Evolutionary conservation across 2,888 invertebrate species (phyloP).

Genomic region (Vandiemenella viatica): DNA sequence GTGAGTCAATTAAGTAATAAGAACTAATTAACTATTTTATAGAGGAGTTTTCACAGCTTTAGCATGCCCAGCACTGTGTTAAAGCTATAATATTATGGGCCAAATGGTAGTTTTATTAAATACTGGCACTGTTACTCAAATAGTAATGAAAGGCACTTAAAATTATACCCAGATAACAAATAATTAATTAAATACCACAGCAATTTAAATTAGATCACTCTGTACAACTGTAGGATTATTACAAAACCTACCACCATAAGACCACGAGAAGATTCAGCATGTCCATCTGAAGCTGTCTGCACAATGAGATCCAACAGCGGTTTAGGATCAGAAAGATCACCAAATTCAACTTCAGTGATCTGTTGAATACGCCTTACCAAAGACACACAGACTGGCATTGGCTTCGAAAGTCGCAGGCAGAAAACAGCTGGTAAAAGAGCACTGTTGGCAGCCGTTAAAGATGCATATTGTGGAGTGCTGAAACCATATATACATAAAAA

Average conservation of each 20-base stretch:
- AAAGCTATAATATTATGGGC: no score
- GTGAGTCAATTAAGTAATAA: no score
- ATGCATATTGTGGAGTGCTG: conserved; percentile 64
- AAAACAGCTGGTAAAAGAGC: conserved; percentile 83
- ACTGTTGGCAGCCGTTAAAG: conserved; percentile 69
- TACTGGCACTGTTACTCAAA: no score
- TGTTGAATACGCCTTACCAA: conserved; percentile 53
- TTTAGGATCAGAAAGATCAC: conserved; percentile 36
- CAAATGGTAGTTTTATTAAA: no score
- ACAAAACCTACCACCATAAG: conserved; percentile 60
- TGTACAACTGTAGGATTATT: no score
- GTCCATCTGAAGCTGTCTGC: conserved; percentile 58
- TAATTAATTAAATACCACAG: no score
- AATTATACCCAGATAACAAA: no score
- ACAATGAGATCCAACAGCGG: conserved; percentile 66
- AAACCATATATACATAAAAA: neutral
- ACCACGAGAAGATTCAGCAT: conserved; percentile 56
- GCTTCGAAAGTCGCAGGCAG: conserved; percentile 64
- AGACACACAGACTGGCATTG: conserved; percentile 70
- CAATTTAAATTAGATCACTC: no score
- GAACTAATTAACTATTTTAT: no score
- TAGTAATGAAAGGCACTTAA: no score
- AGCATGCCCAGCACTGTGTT: no score
- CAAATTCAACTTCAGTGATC: conserved; percentile 41
- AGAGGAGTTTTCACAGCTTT: no score